phyloP scores from a whole-genome alignment of 2,888 invertebrate species.

The Alviniconcha strummeri region DNA sequence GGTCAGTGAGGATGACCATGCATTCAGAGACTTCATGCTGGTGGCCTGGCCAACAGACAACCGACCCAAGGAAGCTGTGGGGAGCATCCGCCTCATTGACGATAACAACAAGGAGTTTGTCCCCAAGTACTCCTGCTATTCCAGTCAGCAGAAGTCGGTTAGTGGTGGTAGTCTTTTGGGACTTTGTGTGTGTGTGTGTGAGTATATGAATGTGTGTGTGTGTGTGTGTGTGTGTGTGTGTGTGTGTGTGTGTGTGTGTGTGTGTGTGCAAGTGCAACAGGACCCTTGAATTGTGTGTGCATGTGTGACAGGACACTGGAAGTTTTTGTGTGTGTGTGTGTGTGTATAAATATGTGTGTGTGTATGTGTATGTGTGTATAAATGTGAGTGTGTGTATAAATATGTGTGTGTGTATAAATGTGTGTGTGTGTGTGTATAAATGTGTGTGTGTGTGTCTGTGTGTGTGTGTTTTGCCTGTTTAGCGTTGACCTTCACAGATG shows the following conservation, averaged over 20 bases:
- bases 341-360: too few relatives aligned
- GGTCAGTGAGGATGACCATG: slow-evolving; percentile 37
- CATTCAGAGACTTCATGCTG: slow-evolving; percentile 58
- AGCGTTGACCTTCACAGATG: too few relatives aligned
- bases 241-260: too few relatives aligned
- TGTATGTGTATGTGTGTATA: too few relatives aligned
- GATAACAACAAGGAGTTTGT: slow-evolving; percentile 18
- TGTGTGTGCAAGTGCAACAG: too few relatives aligned
- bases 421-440: too few relatives aligned
- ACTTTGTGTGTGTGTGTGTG: too few relatives aligned
- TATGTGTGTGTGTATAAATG: too few relatives aligned
- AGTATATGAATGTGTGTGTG: neutral
- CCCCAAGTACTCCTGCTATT: slow-evolving; percentile 29
- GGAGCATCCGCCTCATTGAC: slow-evolving; percentile 23
- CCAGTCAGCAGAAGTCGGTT: slow-evolving; percentile 16
- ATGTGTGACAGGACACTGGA: neutral
- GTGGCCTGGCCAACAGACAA: slow-evolving; percentile 47
- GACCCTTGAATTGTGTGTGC: neutral
- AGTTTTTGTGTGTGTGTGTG: neutral
- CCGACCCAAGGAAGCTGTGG: slow-evolving; percentile 27
- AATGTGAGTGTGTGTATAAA: neutral
- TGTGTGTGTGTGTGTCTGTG: too few relatives aligned
- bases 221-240: too few relatives aligned
- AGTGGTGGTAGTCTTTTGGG: neutral
- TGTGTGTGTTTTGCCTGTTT: too few relatives aligned